phyloP scores from a whole-genome alignment of 2,888 invertebrate species.

The Trissoscelio sp. region DNA sequence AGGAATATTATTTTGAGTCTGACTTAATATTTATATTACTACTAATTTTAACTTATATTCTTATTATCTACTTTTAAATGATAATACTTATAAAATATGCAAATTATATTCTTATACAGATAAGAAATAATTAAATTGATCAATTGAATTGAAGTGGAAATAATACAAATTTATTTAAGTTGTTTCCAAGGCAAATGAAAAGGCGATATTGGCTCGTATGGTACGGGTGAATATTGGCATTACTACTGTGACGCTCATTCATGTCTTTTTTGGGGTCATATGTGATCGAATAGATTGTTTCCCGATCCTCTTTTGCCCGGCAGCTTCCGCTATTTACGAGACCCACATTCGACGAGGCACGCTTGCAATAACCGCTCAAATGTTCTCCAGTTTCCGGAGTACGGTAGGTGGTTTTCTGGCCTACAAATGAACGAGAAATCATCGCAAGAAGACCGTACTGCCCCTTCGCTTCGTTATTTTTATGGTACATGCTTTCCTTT shows the following conservation, averaged over 20 bases:
- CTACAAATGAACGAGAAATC: slow-evolving; percentile 60
- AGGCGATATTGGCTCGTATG: not conserved
- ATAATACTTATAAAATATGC: no score
- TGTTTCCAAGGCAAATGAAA: slow-evolving; percentile 1
- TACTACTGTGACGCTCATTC: slow-evolving; percentile 39
- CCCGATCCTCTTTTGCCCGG: slow-evolving; percentile 52
- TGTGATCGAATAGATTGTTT: slow-evolving; percentile 61
- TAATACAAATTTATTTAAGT: not conserved
- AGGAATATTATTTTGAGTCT: not conserved
- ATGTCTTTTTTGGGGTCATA: slow-evolving; percentile 43
- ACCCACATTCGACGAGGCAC: slow-evolving; percentile 39
- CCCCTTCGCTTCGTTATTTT: slow-evolving; percentile 60
- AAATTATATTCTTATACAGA: no score
- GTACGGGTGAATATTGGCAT: slow-evolving; percentile 41
- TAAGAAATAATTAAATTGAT: not conserved
- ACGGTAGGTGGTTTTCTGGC: slow-evolving; percentile 47
- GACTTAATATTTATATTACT: not conserved
- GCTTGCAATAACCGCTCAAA: slow-evolving; percentile 55
- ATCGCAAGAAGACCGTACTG: slow-evolving; percentile 53
- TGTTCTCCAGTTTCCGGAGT: slow-evolving; percentile 62
- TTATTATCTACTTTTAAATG: no score
- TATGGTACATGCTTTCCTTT: slow-evolving; percentile 56
- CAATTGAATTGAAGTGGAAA: not conserved
- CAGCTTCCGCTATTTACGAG: slow-evolving; percentile 60
- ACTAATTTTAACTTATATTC: no score